Conservation (phyloP, 2,113 vertebrate genomes). For the Ageneiosus marmoratus region DNA sequence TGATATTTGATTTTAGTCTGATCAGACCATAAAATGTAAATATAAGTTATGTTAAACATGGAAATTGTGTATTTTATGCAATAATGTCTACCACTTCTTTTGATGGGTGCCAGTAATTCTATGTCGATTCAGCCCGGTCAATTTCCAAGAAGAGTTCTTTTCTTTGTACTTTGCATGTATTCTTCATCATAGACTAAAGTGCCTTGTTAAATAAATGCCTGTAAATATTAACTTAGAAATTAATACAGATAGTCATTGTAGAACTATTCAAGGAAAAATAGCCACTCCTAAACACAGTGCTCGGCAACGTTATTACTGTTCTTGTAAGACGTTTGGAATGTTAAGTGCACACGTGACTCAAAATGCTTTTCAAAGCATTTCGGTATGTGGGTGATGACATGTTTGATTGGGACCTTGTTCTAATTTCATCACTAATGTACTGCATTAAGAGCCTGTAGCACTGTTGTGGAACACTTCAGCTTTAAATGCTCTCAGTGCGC, state of each 20-base stretch:
- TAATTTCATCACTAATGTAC: slow-evolving; percentile 18
- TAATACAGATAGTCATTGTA: neutral
- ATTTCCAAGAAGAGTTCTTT: neutral
- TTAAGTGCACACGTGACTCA: neutral
- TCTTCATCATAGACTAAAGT: neutral
- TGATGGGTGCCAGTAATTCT: neutral
- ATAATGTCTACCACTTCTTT: neutral
- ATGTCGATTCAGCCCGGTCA: too few species aligned
- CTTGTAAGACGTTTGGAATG: slow-evolving; percentile 27
- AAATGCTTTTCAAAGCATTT: slow-evolving; percentile 19
- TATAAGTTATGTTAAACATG: neutral
- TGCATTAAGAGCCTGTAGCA: slow-evolving; percentile 12
- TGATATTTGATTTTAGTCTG: neutral
- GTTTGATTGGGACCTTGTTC: slow-evolving; percentile 28
- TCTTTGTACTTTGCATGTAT: neutral
- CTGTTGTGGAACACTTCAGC: slow-evolving; percentile 16
- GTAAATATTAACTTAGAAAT: neutral
- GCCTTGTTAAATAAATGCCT: neutral
- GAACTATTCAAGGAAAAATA: slow-evolving; percentile 1
- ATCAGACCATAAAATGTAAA: neutral
- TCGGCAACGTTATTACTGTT: neutral
- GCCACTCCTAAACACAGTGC: neutral
- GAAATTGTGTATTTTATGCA: neutral
- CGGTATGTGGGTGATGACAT: slow-evolving; percentile 12
- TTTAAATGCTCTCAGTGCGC: slow-evolving; percentile 33